Evolutionary conservation across 53 echinoderm and acorn worm species (phyloP).

Genomic region (Paelopatides confundens): DNA sequence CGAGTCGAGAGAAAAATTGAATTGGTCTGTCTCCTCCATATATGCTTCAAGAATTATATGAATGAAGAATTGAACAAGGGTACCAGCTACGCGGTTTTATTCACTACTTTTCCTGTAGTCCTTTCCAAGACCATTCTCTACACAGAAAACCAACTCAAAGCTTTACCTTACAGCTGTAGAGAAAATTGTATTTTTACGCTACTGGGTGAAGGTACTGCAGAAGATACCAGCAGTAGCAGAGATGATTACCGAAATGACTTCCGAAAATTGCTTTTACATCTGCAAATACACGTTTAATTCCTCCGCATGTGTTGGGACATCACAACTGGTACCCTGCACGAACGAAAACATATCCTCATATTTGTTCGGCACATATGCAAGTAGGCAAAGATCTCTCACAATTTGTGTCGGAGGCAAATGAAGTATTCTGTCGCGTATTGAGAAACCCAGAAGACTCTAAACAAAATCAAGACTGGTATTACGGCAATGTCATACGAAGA

Average conservation of each 20-base stretch:
- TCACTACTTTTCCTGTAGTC: neutral
- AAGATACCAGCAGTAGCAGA: neutral
- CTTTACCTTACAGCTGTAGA: neutral
- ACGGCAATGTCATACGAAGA: too few species aligned
- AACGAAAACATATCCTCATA: constrained; percentile 5
- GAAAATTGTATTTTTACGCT: neutral
- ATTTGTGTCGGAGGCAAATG: neutral
- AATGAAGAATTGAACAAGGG: neutral
- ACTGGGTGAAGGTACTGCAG: too few species aligned
- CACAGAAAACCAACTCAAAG: neutral
- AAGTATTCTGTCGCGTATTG: neutral
- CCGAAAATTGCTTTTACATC: neutral
- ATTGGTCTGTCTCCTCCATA: neutral
- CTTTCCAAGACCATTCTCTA: neutral
- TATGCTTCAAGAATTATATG: neutral
- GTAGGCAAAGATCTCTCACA: neutral
- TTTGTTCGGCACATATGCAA: neutral
- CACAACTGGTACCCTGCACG: too few species aligned
- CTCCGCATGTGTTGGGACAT: neutral
- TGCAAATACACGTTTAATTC: neutral
- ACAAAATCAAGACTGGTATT: neutral
- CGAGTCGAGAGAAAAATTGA: neutral
- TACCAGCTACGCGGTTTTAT: neutral
- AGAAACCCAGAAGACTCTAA: neutral
- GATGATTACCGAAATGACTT: neutral